A percentile compares a stretch with the other conserved stretches of the same genome.
phyloP scores from a whole-genome alignment of 2,888 invertebrate species.

The Amphipyra tragopoginis region DNA sequence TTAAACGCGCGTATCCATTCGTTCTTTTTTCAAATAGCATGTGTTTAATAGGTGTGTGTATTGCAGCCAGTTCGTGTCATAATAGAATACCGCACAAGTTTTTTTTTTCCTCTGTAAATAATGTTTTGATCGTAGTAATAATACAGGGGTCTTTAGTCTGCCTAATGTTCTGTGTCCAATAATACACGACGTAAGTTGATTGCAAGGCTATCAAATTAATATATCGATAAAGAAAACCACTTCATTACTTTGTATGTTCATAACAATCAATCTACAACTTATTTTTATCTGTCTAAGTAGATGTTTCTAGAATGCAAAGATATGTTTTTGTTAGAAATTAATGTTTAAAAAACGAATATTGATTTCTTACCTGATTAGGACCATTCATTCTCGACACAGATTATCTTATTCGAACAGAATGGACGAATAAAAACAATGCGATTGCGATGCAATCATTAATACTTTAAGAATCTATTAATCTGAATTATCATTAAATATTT shows the following conservation, averaged over 20 bases:
- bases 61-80: too few species aligned
- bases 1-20: slow-evolving; percentile 19
- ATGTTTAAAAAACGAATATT: background rate
- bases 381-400: background rate
- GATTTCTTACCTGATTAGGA: background rate
- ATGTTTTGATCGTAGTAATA: background rate
- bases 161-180: slow-evolving; percentile 6
- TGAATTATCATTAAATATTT: slow-evolving; percentile 11
- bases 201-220: slow-evolving; percentile 22
- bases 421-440: background rate
- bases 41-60: too few species aligned
- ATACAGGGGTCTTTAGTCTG: slow-evolving; percentile 8
- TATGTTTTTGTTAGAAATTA: background rate
- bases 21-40: slow-evolving; percentile 32
- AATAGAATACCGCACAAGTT: too few species aligned
- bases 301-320: background rate
- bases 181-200: slow-evolving; percentile 1
- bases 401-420: background rate
- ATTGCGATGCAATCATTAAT: too few species aligned
- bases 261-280: too few species aligned
- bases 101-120: too few species aligned
- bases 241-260: background rate
- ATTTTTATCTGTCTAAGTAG: background rate
- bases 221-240: slow-evolving; percentile 6
- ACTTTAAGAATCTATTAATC: background rate